Evolutionary conservation across 2,888 invertebrate genomes (phyloP), one percentile per base, ranked within the genome.

Genomic region (Lymantria monacha): DNA sequence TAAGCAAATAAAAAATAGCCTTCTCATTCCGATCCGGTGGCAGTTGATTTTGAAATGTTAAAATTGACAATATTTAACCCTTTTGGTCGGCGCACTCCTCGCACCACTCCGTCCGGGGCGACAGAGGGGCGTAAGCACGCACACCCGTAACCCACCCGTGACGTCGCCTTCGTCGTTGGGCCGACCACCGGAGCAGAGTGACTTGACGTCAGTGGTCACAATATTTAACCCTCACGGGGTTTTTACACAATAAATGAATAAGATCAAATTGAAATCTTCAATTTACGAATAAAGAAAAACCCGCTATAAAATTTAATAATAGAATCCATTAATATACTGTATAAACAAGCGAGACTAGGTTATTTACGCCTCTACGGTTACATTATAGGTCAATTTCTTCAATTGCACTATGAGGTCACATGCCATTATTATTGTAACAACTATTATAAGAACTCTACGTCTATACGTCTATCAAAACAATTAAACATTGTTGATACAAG

Each of bases 341-440:
- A 44, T 47, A 37, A 41, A 38, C 31, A 15, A n/a, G n/a, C n/a
- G 22, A 7, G 33, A 33, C 36, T 9, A 44, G 51, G 47, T 44
- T 46, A 22, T 5, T 22, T 3, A 12, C 44, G 45, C 50, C 11
- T 11, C 44, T 42, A 55, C 42, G 33, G 14, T 42, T 30, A 38
- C 57, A 53, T 61, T 51, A 61, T 56, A 42, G 47, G 49, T 48
- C 48, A 67, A 65, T 65, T 64, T 53, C 54, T 57, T 50, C 61
- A 65, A 65, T 65, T 65, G 61, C 36, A 41, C 47, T 46, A 11
- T 51, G 54, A 65, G 68, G 65, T 65, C 65, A 65, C 51, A 52
- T 53, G 51, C 9, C 11, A 36, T 52, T 49, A 55, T 43, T 40
- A 53, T 15, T 43, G 11, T 51, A 44, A 52, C 30, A 40, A 49